Conservation (phyloP, 2,797 vertebrate species). For the Sebastes kiyomatsui region DNA sequence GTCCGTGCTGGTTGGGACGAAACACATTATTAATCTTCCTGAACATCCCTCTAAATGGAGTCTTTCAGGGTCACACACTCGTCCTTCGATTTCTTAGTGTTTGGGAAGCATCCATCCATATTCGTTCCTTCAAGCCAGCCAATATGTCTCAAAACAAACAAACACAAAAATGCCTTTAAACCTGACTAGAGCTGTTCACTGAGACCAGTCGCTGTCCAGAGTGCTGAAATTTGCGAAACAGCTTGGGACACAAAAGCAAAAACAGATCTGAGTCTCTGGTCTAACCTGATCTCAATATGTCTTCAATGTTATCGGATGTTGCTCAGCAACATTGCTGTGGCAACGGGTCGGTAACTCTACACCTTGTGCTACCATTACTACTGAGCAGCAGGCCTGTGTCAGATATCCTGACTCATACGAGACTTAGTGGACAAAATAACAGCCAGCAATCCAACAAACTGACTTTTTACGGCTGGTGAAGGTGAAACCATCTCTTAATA, state of each 20-base stretch:
- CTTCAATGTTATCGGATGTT: constrained; percentile 59
- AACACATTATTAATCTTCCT: constrained; percentile 93
- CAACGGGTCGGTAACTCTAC: constrained; percentile 79
- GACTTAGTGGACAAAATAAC: not conserved
- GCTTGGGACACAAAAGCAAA: constrained; percentile 4
- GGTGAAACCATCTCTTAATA: not conserved
- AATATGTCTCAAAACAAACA: not conserved
- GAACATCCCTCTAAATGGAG: constrained; percentile 84
- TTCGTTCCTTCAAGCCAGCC: not conserved
- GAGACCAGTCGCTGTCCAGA: constrained; percentile 71
- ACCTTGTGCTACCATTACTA: constrained; percentile 64
- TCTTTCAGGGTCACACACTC: constrained; percentile 8
- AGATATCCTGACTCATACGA: constrained; percentile 69
- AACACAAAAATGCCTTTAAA: not conserved
- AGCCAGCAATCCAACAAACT: not conserved
- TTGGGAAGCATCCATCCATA: constrained; percentile 22
- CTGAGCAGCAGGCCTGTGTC: constrained; percentile 73
- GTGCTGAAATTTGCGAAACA: constrained; percentile 74
- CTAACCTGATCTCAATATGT: constrained; percentile 46
- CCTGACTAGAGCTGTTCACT: not conserved
- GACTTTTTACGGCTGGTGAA: too few relatives aligned
- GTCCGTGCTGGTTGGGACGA: constrained; percentile 82
- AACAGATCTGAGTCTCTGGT: constrained; percentile 19
- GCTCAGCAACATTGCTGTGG: constrained; percentile 64
- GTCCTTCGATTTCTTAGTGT: not conserved